A percentile compares a stretch with the other conserved stretches of the same genome.
Evolutionary conservation across 2,888 invertebrate species (phyloP).

Genomic region (Erpobdella octoculata): DNA sequence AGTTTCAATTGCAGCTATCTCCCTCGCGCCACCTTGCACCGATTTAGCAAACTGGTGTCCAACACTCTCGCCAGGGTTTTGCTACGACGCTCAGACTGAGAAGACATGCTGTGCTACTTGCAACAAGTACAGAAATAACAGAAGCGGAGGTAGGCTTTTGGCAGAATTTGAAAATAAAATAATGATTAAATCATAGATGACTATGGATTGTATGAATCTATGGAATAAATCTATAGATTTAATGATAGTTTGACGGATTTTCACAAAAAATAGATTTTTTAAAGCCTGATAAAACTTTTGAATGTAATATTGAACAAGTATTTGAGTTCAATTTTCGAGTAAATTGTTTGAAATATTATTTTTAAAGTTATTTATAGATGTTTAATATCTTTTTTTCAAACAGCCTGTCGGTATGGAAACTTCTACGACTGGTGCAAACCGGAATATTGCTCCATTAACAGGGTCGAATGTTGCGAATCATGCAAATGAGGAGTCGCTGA

Average conservation of each 20-base stretch:
- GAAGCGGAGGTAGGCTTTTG: slow-evolving; percentile 7
- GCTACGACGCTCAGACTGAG: slow-evolving; percentile 18
- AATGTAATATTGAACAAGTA: not conserved
- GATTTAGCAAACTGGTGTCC: slow-evolving; percentile 21
- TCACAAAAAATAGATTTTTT: not conserved
- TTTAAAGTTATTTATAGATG: not conserved
- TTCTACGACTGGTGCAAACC: slow-evolving; percentile 25
- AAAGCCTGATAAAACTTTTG: not conserved
- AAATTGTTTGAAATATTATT: not conserved
- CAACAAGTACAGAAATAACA: not conserved
- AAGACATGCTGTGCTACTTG: slow-evolving; percentile 29
- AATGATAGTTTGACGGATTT: not conserved
- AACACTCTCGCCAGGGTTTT: slow-evolving; percentile 9
- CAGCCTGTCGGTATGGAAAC: slow-evolving; percentile 27
- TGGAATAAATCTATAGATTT: too few species aligned
- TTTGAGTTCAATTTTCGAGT: not conserved
- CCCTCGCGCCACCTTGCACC: not conserved
- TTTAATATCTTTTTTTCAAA: not conserved
- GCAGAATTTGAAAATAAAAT: too few species aligned
- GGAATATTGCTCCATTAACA: slow-evolving; percentile 13
- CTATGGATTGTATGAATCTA: too few species aligned
- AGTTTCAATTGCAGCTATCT: not conserved
- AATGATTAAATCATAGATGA: not conserved
- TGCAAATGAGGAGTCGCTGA: slow-evolving; percentile 5
- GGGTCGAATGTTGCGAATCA: slow-evolving; percentile 23